Percentiles rank a stretch among this genome's conserved stretches.
Conservation (phyloP, 2,797 vertebrate species). For the Mormyrus hasselquistii region DNA sequence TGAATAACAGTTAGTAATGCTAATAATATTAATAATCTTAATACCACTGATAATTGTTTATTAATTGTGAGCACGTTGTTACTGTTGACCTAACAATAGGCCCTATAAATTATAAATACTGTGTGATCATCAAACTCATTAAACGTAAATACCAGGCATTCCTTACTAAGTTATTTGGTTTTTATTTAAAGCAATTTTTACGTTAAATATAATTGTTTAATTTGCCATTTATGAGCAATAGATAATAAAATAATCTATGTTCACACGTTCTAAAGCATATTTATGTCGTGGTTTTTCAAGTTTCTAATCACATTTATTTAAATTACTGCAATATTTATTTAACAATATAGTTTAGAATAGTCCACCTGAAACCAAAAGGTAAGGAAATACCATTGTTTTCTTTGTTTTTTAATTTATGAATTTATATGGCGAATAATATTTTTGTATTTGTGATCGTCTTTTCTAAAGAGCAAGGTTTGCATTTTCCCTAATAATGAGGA, state of each 20-base stretch:
- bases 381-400: neutral
- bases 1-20: neutral
- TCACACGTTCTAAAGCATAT: neutral
- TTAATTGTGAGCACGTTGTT: neutral
- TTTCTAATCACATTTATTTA: neutral
- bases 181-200: neutral
- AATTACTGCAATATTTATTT: neutral
- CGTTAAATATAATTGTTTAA: neutral
- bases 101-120: neutral
- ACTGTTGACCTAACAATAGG: neutral
- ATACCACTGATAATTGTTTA: neutral
- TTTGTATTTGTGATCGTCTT: neutral
- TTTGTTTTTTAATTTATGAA: neutral
- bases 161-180: neutral
- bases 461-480: neutral
- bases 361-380: neutral
- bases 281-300: neutral
- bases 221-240: neutral
- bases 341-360: neutral
- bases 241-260: neutral
- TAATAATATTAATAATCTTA: neutral
- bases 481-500: neutral
- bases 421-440: neutral
- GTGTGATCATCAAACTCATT: neutral
- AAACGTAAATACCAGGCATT: neutral